Evolutionary conservation across 2,888 invertebrate genomes (phyloP).

Genomic region (Dione vanillae): DNA sequence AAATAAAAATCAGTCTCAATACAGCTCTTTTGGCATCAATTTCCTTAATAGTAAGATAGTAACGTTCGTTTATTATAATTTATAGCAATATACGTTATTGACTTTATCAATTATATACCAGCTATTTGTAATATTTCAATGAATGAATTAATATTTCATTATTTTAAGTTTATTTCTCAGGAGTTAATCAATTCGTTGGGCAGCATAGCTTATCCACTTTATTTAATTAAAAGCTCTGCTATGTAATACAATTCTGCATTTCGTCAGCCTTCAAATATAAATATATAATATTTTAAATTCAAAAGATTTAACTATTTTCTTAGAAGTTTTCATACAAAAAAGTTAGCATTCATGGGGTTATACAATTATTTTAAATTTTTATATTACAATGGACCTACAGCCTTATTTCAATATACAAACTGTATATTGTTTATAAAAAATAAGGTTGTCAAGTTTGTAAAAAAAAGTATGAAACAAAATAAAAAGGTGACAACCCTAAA

Average conservation of each 20-base stretch:
- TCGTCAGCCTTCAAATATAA: no score
- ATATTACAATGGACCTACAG: neutral
- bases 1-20: conserved; percentile 50
- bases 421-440: conserved; percentile 3
- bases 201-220: no score
- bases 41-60: conserved; percentile 36
- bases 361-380: neutral
- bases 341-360: conserved; percentile 4
- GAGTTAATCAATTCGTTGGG: no score
- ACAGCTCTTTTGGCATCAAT: conserved; percentile 42
- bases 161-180: no score
- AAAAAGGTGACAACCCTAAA: neutral
- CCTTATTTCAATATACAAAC: neutral
- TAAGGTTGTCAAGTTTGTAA: neutral
- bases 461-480: neutral
- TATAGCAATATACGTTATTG: neutral
- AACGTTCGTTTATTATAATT: conserved; percentile 22
- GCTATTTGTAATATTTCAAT: no score
- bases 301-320: no score
- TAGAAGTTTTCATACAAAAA: neutral
- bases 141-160: neutral
- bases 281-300: no score
- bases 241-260: no score
- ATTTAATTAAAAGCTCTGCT: no score
- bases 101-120: neutral